Evolutionary conservation across 2,888 invertebrate genomes (phyloP).

Genomic region (Leptopilina syphax): DNA sequence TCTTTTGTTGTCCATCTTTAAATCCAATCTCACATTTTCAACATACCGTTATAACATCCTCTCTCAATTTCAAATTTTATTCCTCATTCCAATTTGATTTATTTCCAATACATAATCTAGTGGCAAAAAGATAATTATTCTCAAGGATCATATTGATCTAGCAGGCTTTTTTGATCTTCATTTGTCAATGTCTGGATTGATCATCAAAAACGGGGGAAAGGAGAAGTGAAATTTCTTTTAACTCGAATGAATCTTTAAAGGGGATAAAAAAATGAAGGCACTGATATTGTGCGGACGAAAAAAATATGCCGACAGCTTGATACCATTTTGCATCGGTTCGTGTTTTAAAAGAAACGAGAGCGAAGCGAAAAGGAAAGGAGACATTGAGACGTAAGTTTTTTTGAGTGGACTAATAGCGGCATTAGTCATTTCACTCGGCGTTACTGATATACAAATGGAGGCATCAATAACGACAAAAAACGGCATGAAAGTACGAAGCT

Average conservation of each 20-base stretch:
- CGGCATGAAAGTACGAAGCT: slow-evolving; percentile 41
- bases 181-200: too few species aligned
- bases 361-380: slow-evolving; percentile 12
- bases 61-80: background rate
- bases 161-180: too few species aligned
- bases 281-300: background rate
- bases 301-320: background rate
- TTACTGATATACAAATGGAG: slow-evolving; percentile 73
- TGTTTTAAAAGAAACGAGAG: slow-evolving; percentile 24
- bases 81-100: background rate
- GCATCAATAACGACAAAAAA: slow-evolving; percentile 68
- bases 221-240: background rate
- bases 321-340: slow-evolving; percentile 2
- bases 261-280: slow-evolving; percentile 6
- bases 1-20: slow-evolving; percentile 14
- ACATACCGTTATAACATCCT: background rate
- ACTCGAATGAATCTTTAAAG: background rate
- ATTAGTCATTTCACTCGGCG: slow-evolving; percentile 72
- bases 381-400: slow-evolving; percentile 61
- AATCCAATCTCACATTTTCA: slow-evolving; percentile 12
- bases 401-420: slow-evolving; percentile 70
- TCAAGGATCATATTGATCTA: too few species aligned
- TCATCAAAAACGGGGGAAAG: too few species aligned
- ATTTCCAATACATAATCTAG: background rate
- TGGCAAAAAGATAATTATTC: too few species aligned